Conservation (phyloP, 2,113 vertebrate species). For the Dissostichus mawsoni region DNA sequence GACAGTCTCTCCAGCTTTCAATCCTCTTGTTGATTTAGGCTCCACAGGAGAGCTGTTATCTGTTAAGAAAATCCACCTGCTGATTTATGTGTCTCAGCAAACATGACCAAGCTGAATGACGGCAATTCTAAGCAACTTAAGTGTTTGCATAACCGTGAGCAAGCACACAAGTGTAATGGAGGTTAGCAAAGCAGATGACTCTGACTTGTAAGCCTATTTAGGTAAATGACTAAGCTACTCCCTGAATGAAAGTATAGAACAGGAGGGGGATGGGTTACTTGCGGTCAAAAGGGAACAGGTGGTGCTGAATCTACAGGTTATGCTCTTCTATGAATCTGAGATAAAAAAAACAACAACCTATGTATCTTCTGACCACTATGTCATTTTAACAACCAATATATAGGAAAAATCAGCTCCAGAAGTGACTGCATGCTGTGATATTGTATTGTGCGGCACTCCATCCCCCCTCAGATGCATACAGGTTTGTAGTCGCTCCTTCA, state of each 20-base stretch:
- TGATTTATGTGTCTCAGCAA: not conserved
- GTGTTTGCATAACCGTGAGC: slow-evolving; percentile 59
- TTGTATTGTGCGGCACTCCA: not conserved
- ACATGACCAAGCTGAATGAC: slow-evolving; percentile 23
- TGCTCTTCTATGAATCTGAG: not conserved
- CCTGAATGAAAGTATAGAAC: slow-evolving; percentile 65
- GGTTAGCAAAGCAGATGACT: slow-evolving; percentile 64
- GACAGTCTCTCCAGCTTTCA: slow-evolving; percentile 30
- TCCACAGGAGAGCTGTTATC: not conserved
- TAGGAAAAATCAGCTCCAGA: no score
- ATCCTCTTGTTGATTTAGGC: slow-evolving; percentile 2
- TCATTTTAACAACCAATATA: not conserved
- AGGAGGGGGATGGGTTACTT: slow-evolving; percentile 50
- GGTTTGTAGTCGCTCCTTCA: slow-evolving; percentile 3
- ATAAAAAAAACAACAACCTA: not conserved
- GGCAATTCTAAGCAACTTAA: slow-evolving; percentile 36
- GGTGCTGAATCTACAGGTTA: slow-evolving; percentile 29
- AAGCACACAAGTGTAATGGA: slow-evolving; percentile 34
- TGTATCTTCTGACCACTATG: not conserved
- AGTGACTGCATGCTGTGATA: not conserved
- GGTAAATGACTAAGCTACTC: slow-evolving; percentile 74
- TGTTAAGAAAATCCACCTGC: not conserved
- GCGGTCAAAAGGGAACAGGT: slow-evolving; percentile 60
- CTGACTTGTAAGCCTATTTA: slow-evolving; percentile 76
- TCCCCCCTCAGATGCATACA: not conserved